Conservation (phyloP, 1,140 invertebrate species). For the Armadillidium nasatum region DNA sequence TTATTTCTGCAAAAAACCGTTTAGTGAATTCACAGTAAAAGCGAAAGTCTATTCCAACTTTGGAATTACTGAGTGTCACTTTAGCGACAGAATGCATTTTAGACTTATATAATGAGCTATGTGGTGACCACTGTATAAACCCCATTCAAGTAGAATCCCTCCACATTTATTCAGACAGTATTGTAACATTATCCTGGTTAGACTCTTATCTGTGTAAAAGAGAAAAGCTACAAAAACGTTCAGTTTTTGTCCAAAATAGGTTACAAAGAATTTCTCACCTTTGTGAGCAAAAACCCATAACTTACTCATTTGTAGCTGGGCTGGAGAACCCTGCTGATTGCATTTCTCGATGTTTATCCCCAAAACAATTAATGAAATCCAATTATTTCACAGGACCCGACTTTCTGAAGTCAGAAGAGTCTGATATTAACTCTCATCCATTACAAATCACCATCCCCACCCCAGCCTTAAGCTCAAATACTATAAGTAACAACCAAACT, state of each 20-base stretch:
- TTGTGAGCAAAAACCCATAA: background rate
- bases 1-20: background rate
- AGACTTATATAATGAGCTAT: background rate
- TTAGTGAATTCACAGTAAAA: background rate
- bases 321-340: background rate
- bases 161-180: conserved; percentile 5
- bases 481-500: background rate
- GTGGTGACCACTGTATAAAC: background rate
- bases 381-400: background rate
- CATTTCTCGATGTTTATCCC: background rate
- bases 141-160: background rate
- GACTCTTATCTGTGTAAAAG: background rate
- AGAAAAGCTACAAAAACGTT: background rate
- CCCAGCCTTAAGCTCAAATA: background rate
- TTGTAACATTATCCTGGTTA: conserved; percentile 1
- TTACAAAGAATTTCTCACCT: background rate
- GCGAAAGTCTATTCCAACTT: background rate
- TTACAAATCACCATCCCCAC: background rate
- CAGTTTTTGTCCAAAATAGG: background rate
- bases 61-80: background rate
- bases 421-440: background rate
- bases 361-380: background rate
- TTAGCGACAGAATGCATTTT: background rate
- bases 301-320: background rate
- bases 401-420: background rate